Base-by-base conservation (phyloP, 2,797 vertebrate genomes). In the Champsocephalus esox region DNA sequence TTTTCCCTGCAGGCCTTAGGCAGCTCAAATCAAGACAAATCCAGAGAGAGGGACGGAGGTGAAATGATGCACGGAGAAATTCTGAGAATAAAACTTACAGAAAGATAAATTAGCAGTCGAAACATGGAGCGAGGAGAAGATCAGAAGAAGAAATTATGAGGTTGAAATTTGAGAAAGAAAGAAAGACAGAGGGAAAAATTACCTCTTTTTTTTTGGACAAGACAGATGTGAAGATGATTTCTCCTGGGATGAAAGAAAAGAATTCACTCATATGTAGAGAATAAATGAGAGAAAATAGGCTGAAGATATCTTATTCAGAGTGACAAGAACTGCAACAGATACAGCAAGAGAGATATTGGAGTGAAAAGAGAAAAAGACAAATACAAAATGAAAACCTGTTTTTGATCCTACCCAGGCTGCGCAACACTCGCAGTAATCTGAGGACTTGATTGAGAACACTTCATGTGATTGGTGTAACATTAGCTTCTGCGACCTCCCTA, bases 371-470 rank as follows among this genome's bases (percentile, higher is more conserved):
- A 60, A 59, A 60, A 59, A 72, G 56, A 78, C 9, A 17, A 71
- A 60, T 43, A 19, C 32, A 44, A 57, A 55, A 51, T 43, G 8
- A 66, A 59, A 50, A 14, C 1, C 9, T 34, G 2, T n/a, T 34
- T 81, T 74, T 82, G 59, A 87, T 76, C 70, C 60, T 65, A 38
- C 59, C 64, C 66, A 79, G 72, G 32, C 81, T 49, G 79, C 7
- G 79, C 66, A 66, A 46, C 57, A 21, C 78, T 66, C 73, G 17
- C n/a, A 3, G 85, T 87, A 89, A 87, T 78, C 79, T 32, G 62
- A 90, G 75, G 73, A 90, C 71, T 83, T 87, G 88, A 87, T 77
- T 78, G 87, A 87, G 66, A 88, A 70, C 79, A 62, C 61, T 77
- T 80, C 51, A 14, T 62, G 80, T 67, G 85, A 82, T 81, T 79